Evolutionary conservation across 2,888 invertebrate species (phyloP).

Genomic region (Clunio marinus): DNA sequence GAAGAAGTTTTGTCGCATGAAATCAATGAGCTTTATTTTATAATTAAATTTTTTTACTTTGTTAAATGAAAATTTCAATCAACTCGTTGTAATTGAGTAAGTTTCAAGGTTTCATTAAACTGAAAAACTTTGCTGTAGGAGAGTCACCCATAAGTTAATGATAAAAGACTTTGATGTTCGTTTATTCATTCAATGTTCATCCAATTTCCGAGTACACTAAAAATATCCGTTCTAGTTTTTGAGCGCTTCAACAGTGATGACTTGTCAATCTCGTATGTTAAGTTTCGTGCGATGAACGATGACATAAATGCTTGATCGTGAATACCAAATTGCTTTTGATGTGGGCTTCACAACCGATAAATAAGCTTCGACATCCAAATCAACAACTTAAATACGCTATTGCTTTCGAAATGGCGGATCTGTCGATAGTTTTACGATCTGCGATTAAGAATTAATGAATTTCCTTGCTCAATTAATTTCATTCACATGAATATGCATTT

Average conservation of each 20-base stretch:
- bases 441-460: no score
- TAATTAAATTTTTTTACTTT: slow-evolving; percentile 9
- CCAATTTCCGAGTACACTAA: slow-evolving; percentile 38
- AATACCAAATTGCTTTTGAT: slow-evolving; percentile 16
- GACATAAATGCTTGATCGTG: slow-evolving; percentile 24
- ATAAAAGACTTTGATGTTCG: no score
- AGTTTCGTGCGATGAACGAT: slow-evolving; percentile 30
- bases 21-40: background rate
- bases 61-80: slow-evolving; percentile 10
- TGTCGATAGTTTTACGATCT: no score
- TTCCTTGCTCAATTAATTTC: background rate
- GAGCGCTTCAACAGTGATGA: background rate
- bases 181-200: background rate
- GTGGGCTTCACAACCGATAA: background rate
- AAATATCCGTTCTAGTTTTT: slow-evolving; percentile 34
- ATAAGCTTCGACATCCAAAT: no score
- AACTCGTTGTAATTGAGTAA: background rate
- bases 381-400: no score
- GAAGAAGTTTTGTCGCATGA: no score
- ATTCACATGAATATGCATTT: background rate
- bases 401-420: background rate
- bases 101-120: background rate
- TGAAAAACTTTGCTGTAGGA: background rate
- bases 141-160: background rate
- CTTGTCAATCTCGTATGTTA: background rate